These are phyloP conservation scores for Drosophila buzzatii DNA, from an alignment of 2,888 invertebrate genomes.

Conservation along the genomic window DNA sequence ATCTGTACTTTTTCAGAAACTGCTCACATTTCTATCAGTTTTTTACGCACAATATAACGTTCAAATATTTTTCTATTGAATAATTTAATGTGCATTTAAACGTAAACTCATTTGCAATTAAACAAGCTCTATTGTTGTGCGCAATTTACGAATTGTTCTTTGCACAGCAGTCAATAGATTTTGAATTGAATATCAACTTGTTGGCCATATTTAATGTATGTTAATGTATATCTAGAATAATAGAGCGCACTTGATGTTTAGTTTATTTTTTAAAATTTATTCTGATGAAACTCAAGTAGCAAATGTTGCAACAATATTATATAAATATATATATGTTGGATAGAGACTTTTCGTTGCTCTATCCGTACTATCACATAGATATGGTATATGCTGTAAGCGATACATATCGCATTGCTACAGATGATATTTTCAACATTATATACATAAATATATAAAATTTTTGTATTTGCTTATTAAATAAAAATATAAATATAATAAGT, in stretches of 20 bases:
- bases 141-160: slow-evolving; percentile 5
- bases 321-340: too few species aligned
- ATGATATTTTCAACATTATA: too few species aligned
- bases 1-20: slow-evolving; percentile 1
- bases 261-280: not conserved
- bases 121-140: slow-evolving; percentile 24
- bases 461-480: too few species aligned
- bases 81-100: slow-evolving; percentile 1
- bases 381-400: too few species aligned
- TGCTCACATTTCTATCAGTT: not conserved
- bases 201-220: not conserved
- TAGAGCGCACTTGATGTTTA: not conserved
- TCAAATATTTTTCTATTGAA: slow-evolving; percentile 3
- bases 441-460: too few species aligned
- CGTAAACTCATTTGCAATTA: not conserved
- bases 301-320: too few species aligned
- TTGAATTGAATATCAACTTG: not conserved
- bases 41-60: not conserved
- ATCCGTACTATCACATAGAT: too few species aligned
- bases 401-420: too few species aligned
- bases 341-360: too few species aligned
- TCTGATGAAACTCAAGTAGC: too few species aligned
- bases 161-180: not conserved
- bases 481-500: too few species aligned
- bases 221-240: not conserved